Base-by-base conservation (phyloP, 2,888 invertebrate species). In the Bombyx huttoni region DNA sequence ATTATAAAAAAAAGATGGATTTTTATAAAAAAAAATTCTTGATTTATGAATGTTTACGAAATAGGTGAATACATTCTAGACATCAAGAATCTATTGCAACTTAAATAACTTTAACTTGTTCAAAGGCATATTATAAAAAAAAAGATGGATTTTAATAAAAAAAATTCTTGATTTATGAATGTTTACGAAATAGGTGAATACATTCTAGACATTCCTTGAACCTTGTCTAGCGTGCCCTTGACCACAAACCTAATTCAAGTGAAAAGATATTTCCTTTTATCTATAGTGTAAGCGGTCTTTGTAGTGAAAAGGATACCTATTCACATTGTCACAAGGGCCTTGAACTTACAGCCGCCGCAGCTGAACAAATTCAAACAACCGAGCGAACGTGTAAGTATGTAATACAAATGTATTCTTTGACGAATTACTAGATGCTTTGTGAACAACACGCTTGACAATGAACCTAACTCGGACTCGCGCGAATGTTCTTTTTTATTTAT, bases 291-390 rank as follows among this genome's bases (percentile, higher is more conserved):
- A 59, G 53, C 54, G 55, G 56, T 67, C 67, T 68, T 67, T 70
- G 63, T 63, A 62, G 62, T 61, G 61, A 61, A 57, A 58, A 63
- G 40, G 63, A 63, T 59, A 60, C 64, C 64, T 60, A 61, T 51
- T 56, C 59, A 64, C 71, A 70, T 72, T 77, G 75, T 77, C 68
- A 55, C 62, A 52, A 67, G 72, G 75, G 77, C 85, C 85, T 84
- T 85, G 84, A 85, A 85, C 85, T 83, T 73, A 67, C 67, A 55
- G 54, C 58, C 63, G 53, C 55, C 58, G 59, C 80, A 78, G 73
- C 80, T 81, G 79, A 73, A 67, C 70, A 75, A 76, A 78, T 67
- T 67, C 58, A 60, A 66, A 65, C 60, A 61, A 60, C 63, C 65
- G 57, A 58, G 58, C 56, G 62, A 49, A 52, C 56, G 57, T 49